Conservation (phyloP, 2,888 invertebrate species). For the Eristalis pertinax region DNA sequence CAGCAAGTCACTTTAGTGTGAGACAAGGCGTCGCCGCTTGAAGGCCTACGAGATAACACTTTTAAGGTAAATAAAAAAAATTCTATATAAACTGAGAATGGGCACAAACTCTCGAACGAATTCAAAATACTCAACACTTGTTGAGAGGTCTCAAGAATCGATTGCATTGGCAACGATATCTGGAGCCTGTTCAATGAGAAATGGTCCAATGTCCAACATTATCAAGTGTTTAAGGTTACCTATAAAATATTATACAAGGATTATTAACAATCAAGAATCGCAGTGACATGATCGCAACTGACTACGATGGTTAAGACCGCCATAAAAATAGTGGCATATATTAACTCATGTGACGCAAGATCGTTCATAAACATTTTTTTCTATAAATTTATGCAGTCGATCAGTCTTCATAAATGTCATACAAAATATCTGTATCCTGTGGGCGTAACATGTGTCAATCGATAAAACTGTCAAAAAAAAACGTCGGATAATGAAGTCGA, state of each 20-base stretch:
- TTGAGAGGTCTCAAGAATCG: too few relatives aligned
- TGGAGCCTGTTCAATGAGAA: too few relatives aligned
- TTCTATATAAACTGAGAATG: too few relatives aligned
- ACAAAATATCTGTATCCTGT: background rate
- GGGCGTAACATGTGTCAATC: background rate
- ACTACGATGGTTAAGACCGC: background rate
- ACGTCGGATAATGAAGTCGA: background rate
- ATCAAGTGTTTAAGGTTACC: background rate
- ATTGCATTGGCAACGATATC: too few relatives aligned
- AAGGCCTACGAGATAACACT: too few relatives aligned
- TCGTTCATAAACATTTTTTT: background rate
- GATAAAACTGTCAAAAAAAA: background rate
- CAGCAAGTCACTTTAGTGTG: too few relatives aligned
- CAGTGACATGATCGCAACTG: background rate
- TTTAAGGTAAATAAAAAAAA: too few relatives aligned
- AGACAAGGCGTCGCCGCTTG: too few relatives aligned
- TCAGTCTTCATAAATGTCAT: conserved; percentile 15
- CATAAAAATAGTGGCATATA: background rate
- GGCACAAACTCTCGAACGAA: too few relatives aligned
- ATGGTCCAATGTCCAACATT: too few relatives aligned
- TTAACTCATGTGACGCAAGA: background rate
- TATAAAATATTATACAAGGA: background rate
- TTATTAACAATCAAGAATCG: background rate
- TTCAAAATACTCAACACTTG: too few relatives aligned
- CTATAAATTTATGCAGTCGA: conserved; percentile 3